Evolutionary conservation across 2,888 invertebrate genomes (phyloP).

Genomic region (Enchytraeus crypticus): DNA sequence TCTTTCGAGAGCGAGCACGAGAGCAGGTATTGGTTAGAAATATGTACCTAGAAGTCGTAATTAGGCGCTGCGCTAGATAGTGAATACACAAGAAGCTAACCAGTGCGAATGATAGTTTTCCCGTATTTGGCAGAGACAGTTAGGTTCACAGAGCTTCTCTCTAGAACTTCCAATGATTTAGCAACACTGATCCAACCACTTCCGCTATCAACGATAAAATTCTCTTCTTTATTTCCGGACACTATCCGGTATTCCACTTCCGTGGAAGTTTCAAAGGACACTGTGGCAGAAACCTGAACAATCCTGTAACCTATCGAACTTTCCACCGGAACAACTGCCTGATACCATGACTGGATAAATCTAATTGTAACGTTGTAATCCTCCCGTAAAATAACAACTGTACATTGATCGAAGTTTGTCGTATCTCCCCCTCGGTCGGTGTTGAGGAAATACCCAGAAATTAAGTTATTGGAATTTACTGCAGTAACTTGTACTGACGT

Average conservation of each 20-base stretch:
- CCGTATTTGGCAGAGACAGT: conserved; percentile 33
- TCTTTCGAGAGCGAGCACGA: too few species aligned
- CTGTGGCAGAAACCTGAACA: conserved; percentile 70
- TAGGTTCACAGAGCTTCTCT: conserved; percentile 31
- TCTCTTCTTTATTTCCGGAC: conserved; percentile 27
- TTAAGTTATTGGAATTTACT: too few species aligned
- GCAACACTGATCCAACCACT: conserved; percentile 33
- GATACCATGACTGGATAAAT: conserved; percentile 43
- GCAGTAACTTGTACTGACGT: background rate
- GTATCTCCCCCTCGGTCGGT: background rate
- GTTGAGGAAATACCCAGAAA: too few species aligned
- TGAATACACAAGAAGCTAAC: too few species aligned
- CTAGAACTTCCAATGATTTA: conserved; percentile 37
- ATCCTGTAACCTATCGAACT: conserved; percentile 73
- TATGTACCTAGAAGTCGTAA: too few species aligned
- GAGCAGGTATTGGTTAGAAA: too few species aligned
- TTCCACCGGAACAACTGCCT: conserved; percentile 74
- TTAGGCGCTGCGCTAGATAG: too few species aligned
- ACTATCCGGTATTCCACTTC: conserved; percentile 33
- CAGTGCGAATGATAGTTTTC: background rate
- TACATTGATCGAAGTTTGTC: background rate
- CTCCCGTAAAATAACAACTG: background rate
- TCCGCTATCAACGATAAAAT: conserved; percentile 30
- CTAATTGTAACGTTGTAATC: background rate
- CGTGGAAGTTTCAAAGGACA: background rate